Percentiles rank a stretch among this genome's conserved stretches.
These are phyloP conservation scores for Andrena dorsata DNA, from an alignment of 2,888 invertebrate genomes.

Conservation along the genomic window DNA sequence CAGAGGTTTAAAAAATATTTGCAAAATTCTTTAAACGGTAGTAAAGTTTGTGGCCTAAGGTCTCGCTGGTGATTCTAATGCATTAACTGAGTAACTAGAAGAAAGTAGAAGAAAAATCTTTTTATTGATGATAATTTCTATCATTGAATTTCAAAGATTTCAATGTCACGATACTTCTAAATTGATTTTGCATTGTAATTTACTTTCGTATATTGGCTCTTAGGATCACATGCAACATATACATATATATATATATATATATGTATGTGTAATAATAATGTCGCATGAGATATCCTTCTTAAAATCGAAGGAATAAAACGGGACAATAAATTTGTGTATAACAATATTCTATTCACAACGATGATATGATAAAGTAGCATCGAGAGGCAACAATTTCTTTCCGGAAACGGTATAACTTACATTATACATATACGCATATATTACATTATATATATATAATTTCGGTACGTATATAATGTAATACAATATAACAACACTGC, in stretches of 20 bases:
- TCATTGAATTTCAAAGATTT: constrained; percentile 12
- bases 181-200: constrained; percentile 37
- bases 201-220: constrained; percentile 39
- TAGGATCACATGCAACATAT: constrained; percentile 47
- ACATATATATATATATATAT: constrained; percentile 21
- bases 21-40: too few species aligned
- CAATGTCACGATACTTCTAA: constrained; percentile 18
- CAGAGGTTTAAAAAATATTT: too few species aligned
- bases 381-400: constrained; percentile 77
- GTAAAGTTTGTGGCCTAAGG: too few species aligned
- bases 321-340: constrained; percentile 61
- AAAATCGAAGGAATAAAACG: constrained; percentile 56
- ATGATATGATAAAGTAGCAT: constrained; percentile 81
- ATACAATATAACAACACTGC: constrained; percentile 71
- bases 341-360: constrained; percentile 76
- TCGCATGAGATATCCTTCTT: constrained; percentile 50
- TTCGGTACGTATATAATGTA: constrained; percentile 53
- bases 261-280: constrained; percentile 19
- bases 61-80: constrained; percentile 2
- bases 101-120: constrained; percentile 13
- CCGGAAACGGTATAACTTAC: constrained; percentile 68
- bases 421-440: constrained; percentile 64
- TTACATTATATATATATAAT: constrained; percentile 48
- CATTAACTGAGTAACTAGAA: not conserved
- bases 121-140: constrained; percentile 26